Evolutionary conservation across 2,113 vertebrate species (phyloP).

Genomic region (Ancistrus triradiatus): DNA sequence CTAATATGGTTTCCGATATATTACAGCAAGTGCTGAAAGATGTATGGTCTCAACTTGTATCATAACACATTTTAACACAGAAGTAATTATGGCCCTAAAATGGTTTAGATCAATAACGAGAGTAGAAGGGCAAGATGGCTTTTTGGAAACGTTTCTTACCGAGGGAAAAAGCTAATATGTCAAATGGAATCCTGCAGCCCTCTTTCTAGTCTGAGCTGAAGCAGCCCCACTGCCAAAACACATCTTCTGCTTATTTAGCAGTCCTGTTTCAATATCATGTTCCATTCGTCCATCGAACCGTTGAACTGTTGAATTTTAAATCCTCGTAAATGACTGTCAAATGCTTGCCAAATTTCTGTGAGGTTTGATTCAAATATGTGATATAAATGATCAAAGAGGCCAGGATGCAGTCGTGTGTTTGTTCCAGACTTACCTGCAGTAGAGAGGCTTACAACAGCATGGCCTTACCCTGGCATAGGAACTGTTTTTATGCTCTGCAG

Average conservation of each 20-base stretch:
- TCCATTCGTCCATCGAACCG: constrained; percentile 29
- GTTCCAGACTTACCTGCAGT: constrained; percentile 13
- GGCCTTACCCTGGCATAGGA: neutral
- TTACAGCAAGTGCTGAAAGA: constrained; percentile 12
- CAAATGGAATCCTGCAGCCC: constrained; percentile 37
- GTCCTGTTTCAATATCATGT: constrained; percentile 30
- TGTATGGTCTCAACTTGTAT: constrained; percentile 2
- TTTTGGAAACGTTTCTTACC: constrained; percentile 31
- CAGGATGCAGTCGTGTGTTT: constrained; percentile 11
- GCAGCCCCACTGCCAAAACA: constrained; percentile 27
- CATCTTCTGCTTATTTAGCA: constrained; percentile 33
- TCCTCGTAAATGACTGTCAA: constrained; percentile 25
- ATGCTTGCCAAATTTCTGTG: constrained; percentile 9
- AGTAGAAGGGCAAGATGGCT: constrained; percentile 20
- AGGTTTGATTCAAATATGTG: constrained; percentile 20
- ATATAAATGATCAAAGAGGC: constrained; percentile 16
- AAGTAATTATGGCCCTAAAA: constrained; percentile 39
- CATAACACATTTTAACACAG: constrained; percentile 31
- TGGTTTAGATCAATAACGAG: constrained; percentile 30
- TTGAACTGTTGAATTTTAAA: too few species aligned
- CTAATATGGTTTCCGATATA: neutral
- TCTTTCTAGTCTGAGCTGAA: constrained; percentile 20
- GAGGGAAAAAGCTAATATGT: constrained; percentile 37
- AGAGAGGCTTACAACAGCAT: constrained; percentile 19
- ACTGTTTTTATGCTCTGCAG: constrained; percentile 37